These are phyloP conservation scores for Neosalanx taihuensis DNA, from an alignment of 2,797 vertebrate genomes.

Conservation along the genomic window DNA sequence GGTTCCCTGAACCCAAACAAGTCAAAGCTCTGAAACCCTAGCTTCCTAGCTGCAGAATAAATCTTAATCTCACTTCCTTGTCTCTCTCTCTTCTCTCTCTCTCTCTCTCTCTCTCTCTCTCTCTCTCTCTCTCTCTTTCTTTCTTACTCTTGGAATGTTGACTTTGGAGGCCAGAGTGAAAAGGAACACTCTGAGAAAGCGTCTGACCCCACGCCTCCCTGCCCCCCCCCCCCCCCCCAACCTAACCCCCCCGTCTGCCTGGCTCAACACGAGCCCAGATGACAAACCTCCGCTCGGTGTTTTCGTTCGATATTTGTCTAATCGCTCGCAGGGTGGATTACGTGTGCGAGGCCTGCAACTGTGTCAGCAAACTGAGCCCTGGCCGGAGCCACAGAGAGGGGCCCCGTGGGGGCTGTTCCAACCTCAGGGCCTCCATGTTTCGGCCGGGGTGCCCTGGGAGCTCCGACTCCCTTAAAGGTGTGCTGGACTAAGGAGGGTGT, in stretches of 20 bases:
- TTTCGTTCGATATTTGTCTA: constrained; percentile 59
- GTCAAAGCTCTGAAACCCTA: constrained; percentile 8
- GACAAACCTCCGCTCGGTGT: constrained; percentile 28
- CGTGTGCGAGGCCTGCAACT: constrained; percentile 30
- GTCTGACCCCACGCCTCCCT: constrained; percentile 37
- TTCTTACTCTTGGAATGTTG: constrained; percentile 66
- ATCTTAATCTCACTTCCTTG: constrained; percentile 58
- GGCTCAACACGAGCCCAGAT: constrained; percentile 34
- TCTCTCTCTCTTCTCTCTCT: constrained; percentile 24
- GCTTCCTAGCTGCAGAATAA: constrained; percentile 6
- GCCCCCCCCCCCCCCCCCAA: background rate
- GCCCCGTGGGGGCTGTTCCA: constrained; percentile 16
- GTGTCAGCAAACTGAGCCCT: constrained; percentile 38
- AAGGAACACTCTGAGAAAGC: constrained; percentile 65
- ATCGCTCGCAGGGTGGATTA: constrained; percentile 37
- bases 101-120: constrained; percentile 30
- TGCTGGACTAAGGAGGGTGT: background rate
- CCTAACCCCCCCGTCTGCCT: constrained; percentile 6
- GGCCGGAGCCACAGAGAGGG: constrained; percentile 20
- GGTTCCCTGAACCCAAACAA: constrained; percentile 10
- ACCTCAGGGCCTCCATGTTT: constrained; percentile 3
- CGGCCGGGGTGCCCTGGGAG: background rate
- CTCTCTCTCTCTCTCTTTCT: constrained; percentile 33
- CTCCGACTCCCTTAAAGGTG: too few species aligned
- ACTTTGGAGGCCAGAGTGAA: constrained; percentile 66